Percentiles rank a stretch among this genome's conserved stretches.
Conservation (phyloP, 2,888 invertebrate species). For the Eupelmus urozonus region DNA sequence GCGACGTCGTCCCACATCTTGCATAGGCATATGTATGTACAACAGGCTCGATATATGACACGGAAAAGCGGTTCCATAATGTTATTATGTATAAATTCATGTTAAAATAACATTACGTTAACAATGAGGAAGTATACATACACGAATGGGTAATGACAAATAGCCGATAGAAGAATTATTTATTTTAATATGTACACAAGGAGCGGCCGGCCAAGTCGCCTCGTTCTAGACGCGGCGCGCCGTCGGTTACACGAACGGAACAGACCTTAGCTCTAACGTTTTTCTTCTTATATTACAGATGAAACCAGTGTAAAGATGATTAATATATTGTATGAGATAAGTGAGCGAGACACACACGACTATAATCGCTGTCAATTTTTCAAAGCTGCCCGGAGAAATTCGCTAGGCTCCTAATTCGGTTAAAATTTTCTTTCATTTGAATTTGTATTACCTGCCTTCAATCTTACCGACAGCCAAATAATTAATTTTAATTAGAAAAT, state of each 20-base stretch:
- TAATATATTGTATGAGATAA: background rate
- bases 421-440: too few species aligned
- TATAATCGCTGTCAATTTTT: conserved; percentile 20
- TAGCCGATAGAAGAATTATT: conserved; percentile 69
- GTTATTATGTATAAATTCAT: conserved; percentile 45
- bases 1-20: background rate
- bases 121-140: conserved; percentile 22
- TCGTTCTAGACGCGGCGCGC: conserved; percentile 69
- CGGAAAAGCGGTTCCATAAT: conserved; percentile 10
- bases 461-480: too few species aligned
- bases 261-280: conserved; percentile 41
- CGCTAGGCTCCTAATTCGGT: too few species aligned
- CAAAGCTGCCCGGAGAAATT: conserved; percentile 7
- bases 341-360: background rate
- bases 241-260: conserved; percentile 27
- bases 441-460: too few species aligned
- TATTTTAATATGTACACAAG: conserved; percentile 73
- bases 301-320: conserved; percentile 34
- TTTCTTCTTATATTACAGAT: conserved; percentile 23
- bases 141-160: conserved; percentile 1
- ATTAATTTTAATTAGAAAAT: too few species aligned
- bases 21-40: background rate
- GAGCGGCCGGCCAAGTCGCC: conserved; percentile 65
- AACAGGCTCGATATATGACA: background rate
- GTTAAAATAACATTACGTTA: conserved; percentile 44